Evolutionary conservation across 2,888 invertebrate genomes (phyloP).

Genomic region (Monopis laevigella): DNA sequence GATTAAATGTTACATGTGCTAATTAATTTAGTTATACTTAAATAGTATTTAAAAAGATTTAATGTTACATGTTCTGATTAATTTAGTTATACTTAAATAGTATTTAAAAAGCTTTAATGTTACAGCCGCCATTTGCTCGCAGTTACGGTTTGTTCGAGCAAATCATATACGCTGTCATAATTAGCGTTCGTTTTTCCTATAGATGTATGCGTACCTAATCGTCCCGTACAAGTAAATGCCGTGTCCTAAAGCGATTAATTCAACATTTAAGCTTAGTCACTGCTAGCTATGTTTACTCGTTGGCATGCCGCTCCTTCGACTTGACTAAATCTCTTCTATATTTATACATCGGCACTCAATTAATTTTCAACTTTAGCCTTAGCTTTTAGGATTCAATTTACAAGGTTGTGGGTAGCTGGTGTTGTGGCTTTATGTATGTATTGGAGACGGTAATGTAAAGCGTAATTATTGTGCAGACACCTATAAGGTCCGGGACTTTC

Average conservation of each 20-base stretch:
- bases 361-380: neutral
- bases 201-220: constrained; percentile 7
- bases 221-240: constrained; percentile 8
- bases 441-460: neutral
- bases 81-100: no score
- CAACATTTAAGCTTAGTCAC: constrained; percentile 11
- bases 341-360: neutral
- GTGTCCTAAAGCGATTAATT: constrained; percentile 12
- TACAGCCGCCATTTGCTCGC: no score
- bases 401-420: no score
- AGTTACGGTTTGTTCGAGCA: neutral
- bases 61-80: no score
- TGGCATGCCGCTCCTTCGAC: constrained; percentile 4
- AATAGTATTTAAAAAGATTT: no score
- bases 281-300: constrained; percentile 3
- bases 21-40: no score
- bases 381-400: neutral
- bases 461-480: constrained; percentile 6
- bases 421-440: no score
- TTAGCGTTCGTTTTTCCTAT: constrained; percentile 7
- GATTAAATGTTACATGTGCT: no score
- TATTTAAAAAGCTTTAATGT: no score
- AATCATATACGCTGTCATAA: constrained; percentile 6
- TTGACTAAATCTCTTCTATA: neutral
- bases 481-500: neutral